phyloP scores from a whole-genome alignment of 2,113 vertebrate genomes.

The Spheniscus mendiculus region DNA sequence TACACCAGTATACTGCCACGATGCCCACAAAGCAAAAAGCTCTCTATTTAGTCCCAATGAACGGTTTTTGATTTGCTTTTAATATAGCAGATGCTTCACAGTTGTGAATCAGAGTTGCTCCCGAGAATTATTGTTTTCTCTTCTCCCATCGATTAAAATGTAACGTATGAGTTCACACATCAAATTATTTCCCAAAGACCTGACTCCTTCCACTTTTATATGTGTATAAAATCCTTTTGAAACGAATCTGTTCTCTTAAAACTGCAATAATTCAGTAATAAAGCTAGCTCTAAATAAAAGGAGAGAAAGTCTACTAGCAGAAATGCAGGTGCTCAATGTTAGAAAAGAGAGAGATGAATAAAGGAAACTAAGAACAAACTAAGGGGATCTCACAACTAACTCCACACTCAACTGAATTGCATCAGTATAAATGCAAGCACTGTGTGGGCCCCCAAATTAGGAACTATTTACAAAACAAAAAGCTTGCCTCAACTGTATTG shows the following conservation, averaged over 20 bases:
- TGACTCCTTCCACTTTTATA: neutral
- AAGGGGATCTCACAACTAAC: neutral
- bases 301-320: neutral
- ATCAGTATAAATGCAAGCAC: neutral
- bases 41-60: neutral
- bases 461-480: constrained; percentile 47
- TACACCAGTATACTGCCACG: fast-evolving
- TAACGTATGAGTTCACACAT: neutral
- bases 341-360: neutral
- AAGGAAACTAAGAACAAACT: neutral
- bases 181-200: neutral
- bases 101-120: neutral
- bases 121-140: neutral
- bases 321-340: neutral
- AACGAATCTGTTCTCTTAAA: neutral
- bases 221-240: neutral
- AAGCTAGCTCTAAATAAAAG: neutral
- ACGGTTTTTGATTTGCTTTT: neutral
- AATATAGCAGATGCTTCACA: neutral
- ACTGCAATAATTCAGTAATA: neutral
- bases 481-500: neutral
- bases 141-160: neutral
- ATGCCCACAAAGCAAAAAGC: neutral
- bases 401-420: neutral
- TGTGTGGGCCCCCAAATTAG: constrained; percentile 3